Evolutionary conservation across 2,113 vertebrate species (phyloP).

Genomic region (Odontophorus gujanensis): DNA sequence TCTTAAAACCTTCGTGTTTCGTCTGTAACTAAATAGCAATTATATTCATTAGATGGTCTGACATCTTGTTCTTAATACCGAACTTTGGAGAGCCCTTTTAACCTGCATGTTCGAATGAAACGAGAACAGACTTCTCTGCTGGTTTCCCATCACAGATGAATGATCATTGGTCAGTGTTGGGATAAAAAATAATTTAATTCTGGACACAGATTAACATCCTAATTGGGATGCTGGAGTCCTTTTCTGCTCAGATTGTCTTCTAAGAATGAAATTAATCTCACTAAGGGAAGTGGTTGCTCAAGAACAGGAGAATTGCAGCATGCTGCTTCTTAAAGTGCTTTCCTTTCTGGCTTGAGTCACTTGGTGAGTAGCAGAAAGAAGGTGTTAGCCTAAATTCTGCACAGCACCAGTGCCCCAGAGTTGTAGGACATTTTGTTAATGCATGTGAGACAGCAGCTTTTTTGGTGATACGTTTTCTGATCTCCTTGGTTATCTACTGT

Average conservation of each 20-base stretch:
- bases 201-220: conserved; percentile 38
- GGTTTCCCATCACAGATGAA: conserved; percentile 33
- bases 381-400: background rate
- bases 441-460: fast-evolving
- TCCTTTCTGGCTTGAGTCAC: background rate
- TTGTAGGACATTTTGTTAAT: background rate
- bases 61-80: background rate
- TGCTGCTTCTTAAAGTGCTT: background rate
- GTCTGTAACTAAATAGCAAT: background rate
- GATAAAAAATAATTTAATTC: conserved; percentile 63
- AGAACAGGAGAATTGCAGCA: background rate
- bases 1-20: background rate
- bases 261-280: conserved; percentile 39
- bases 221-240: conserved; percentile 51
- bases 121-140: conserved; percentile 14
- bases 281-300: conserved; percentile 16
- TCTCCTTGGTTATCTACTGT: too few species aligned
- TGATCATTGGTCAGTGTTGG: background rate
- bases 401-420: background rate
- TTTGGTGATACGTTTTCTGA: background rate
- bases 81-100: conserved; percentile 10
- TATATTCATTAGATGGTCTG: background rate
- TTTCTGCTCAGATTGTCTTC: conserved; percentile 56
- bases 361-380: background rate
- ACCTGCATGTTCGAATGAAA: background rate